A percentile compares a stretch with the other conserved stretches of the same genome.
Conservation (phyloP, 1,140 invertebrate species). For the Brachionus angularis region DNA sequence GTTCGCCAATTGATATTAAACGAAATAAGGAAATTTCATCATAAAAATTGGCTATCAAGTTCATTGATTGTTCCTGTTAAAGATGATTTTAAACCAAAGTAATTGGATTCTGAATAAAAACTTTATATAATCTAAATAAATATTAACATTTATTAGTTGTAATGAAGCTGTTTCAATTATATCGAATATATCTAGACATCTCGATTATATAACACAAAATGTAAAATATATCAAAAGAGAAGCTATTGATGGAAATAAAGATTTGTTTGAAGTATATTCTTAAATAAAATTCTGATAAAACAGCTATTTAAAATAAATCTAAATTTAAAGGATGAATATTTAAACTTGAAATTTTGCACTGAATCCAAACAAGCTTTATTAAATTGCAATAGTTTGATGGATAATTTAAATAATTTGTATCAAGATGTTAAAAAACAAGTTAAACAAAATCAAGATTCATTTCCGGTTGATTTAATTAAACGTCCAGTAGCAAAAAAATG, state of each 20-base stretch:
- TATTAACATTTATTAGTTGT: neutral
- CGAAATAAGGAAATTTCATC: slow-evolving; percentile 10
- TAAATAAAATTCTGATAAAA: neutral
- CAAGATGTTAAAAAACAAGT: slow-evolving; percentile 30
- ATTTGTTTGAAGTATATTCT: neutral
- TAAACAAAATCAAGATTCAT: neutral
- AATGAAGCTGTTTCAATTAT: slow-evolving; percentile 11
- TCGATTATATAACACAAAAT: slow-evolving; percentile 36
- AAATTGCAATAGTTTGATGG: slow-evolving; percentile 13
- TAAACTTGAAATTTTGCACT: neutral
- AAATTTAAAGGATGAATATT: slow-evolving; percentile 11
- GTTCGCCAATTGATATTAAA: neutral
- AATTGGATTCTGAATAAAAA: neutral
- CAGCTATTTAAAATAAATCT: too few relatives aligned
- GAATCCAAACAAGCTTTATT: neutral
- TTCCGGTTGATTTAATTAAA: slow-evolving; percentile 23
- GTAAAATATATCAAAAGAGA: slow-evolving; percentile 1
- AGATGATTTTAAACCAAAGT: neutral
- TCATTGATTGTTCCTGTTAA: slow-evolving; percentile 3
- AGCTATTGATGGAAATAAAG: neutral
- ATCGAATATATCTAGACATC: slow-evolving; percentile 17
- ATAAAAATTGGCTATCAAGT: slow-evolving; percentile 29
- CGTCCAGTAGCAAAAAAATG: neutral
- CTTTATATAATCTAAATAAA: neutral
- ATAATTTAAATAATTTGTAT: neutral